Conservation (phyloP, 2,888 invertebrate species). For the Ischnus inquisitorius region DNA sequence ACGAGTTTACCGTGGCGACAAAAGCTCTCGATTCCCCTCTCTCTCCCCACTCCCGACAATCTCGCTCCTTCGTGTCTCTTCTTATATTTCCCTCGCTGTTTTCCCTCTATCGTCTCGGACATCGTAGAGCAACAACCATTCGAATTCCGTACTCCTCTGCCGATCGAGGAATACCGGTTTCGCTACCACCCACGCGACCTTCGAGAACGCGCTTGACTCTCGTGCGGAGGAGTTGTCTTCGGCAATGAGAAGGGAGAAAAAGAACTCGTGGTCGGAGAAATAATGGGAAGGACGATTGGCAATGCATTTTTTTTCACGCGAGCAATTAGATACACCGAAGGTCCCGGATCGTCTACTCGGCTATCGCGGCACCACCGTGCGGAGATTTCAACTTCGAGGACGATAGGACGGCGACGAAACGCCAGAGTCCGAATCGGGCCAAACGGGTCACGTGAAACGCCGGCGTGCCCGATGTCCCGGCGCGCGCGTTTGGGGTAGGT, state of each 20-base stretch:
- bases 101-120: neutral
- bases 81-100: neutral
- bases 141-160: conserved; percentile 40
- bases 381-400: conserved; percentile 16
- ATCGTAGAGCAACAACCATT: conserved; percentile 17
- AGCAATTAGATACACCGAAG: neutral
- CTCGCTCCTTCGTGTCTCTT: neutral
- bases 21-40: conserved; percentile 17
- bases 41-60: neutral
- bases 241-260: neutral
- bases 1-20: conserved; percentile 42
- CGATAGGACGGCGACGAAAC: conserved; percentile 23
- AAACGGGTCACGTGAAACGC: conserved; percentile 72
- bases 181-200: conserved; percentile 58
- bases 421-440: conserved; percentile 68
- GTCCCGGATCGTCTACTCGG: neutral
- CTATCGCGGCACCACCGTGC: neutral
- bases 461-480: conserved; percentile 53
- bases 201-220: conserved; percentile 18
- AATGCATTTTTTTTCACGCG: neutral
- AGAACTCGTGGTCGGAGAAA: too few relatives aligned
- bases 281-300: neutral
- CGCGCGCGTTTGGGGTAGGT: conserved; percentile 72
- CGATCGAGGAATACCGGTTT: conserved; percentile 58
- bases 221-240: conserved; percentile 13